These are phyloP conservation scores for Pasiphila rectangulata DNA, from an alignment of 2,888 invertebrate species.

Conservation along the genomic window DNA sequence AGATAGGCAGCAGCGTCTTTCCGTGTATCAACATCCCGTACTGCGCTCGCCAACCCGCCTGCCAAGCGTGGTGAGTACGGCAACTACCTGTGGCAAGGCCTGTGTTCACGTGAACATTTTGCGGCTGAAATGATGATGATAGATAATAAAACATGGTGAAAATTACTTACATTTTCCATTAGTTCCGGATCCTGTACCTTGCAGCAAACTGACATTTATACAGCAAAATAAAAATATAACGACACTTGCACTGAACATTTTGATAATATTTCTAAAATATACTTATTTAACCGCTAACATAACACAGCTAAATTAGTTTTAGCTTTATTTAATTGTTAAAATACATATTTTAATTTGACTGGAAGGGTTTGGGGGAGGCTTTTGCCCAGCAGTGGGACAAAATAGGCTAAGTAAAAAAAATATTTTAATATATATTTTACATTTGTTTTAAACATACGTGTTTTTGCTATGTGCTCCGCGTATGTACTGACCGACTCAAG, in stretches of 20 bases:
- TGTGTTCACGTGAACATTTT: too few relatives aligned
- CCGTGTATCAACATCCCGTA: too few relatives aligned
- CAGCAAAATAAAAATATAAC: slow-evolving; percentile 47
- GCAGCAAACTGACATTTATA: slow-evolving; percentile 48
- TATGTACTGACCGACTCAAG: neutral
- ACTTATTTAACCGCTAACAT: neutral
- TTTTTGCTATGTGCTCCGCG: neutral
- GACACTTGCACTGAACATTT: slow-evolving; percentile 47
- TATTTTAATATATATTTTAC: too few relatives aligned
- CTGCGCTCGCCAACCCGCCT: too few relatives aligned
- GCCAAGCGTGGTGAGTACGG: too few relatives aligned
- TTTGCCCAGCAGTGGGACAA: too few relatives aligned
- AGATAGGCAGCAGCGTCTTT: too few relatives aligned
- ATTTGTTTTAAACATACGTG: neutral
- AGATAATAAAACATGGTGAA: neutral
- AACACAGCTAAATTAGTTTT: neutral
- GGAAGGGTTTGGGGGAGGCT: too few relatives aligned
- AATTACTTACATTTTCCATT: slow-evolving; percentile 61
- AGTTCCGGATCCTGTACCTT: slow-evolving; percentile 59
- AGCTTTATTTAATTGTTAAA: neutral
- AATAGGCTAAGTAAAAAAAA: too few relatives aligned
- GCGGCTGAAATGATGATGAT: neutral
- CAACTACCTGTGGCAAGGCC: too few relatives aligned
- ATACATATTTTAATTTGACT: neutral
- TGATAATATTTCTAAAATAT: slow-evolving; percentile 10